Base-by-base conservation (phyloP, 2,888 invertebrate species). In the Pomacea canaliculata region DNA sequence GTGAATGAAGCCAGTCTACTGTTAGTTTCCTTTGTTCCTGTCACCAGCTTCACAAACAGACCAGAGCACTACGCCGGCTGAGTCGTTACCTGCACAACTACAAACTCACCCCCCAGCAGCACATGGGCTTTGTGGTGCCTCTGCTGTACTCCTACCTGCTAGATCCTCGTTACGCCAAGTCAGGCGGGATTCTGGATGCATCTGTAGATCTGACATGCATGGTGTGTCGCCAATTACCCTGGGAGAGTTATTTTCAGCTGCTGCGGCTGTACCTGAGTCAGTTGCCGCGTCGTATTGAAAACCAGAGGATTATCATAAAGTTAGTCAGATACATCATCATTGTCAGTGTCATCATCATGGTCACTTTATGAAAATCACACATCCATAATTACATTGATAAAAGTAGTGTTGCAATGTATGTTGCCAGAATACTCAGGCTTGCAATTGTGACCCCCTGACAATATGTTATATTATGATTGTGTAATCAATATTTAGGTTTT, bases 211-310 rank as follows among this genome's bases (percentile, higher is more conserved):
- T 95, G 0, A 91, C 97, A 12, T 94, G 95, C 0, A 93, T 94
- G 0, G 94, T 96, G 73, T 95, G 96, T 85, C 93, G 93, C 83
- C 91, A 95, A 70, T 91, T 97, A 60, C 96, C 97, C 0, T 98
- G 98, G 98, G 94, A 95, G 86, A 95, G 95, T 78, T 98, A 98
- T 86, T 95, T 96, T 87, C 93, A 94, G 0, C 92, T 97, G 60
- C 91, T 99, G 7, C 95, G 95, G 84, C 93, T 94, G 84, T 97
- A 97, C 90, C 92, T 99, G 60, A 93, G 93, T 76, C 94, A 95
- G 91, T 92, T 99, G 89, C 93, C 94, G 0, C 92, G 93, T 71
- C 93, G 94, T 13, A 80, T 89, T 0, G 95, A 95, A 62, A 94
- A 94, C 88, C 97, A 97, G 86, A 96, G 95, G 85, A 96, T 97